Percentiles rank a stretch among this genome's conserved stretches.
phyloP scores from a whole-genome alignment of 2,113 vertebrate genomes.

The Aramus guarauna region DNA sequence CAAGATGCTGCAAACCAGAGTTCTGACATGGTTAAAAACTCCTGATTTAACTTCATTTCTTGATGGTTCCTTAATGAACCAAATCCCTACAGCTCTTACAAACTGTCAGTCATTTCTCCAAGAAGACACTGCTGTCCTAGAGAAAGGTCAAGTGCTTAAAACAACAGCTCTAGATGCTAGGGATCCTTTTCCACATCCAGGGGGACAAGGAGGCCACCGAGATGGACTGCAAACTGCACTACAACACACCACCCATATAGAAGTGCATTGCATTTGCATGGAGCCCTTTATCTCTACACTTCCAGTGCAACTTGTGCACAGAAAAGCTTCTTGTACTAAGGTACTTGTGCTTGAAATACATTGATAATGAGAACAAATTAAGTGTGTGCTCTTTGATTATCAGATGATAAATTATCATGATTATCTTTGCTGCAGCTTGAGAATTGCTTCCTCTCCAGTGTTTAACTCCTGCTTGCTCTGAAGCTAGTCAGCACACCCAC shows the following conservation, averaged over 20 bases:
- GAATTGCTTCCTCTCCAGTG: constrained; percentile 52
- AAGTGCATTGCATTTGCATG: background rate
- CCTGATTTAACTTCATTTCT: constrained; percentile 4
- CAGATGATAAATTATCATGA: constrained; percentile 66
- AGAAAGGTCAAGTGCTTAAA: background rate
- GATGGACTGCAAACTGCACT: background rate
- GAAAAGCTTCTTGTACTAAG: constrained; percentile 11
- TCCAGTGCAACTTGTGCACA: background rate
- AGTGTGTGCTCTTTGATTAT: constrained; percentile 66
- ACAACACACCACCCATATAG: background rate
- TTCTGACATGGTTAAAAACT: constrained; percentile 19
- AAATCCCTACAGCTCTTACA: background rate
- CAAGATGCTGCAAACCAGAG: background rate
- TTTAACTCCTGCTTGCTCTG: constrained; percentile 57
- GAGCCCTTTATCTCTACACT: background rate
- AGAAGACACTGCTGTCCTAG: background rate
- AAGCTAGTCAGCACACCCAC: background rate
- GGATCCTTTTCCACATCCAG: background rate
- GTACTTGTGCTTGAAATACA: constrained; percentile 62
- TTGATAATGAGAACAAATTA: constrained; percentile 67
- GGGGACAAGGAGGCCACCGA: background rate
- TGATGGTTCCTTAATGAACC: background rate
- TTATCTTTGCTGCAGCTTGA: constrained; percentile 54
- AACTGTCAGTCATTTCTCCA: constrained; percentile 44
- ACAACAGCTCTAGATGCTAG: background rate